phyloP scores from a whole-genome alignment of 2,888 invertebrate genomes.

The Athalia cordata region DNA sequence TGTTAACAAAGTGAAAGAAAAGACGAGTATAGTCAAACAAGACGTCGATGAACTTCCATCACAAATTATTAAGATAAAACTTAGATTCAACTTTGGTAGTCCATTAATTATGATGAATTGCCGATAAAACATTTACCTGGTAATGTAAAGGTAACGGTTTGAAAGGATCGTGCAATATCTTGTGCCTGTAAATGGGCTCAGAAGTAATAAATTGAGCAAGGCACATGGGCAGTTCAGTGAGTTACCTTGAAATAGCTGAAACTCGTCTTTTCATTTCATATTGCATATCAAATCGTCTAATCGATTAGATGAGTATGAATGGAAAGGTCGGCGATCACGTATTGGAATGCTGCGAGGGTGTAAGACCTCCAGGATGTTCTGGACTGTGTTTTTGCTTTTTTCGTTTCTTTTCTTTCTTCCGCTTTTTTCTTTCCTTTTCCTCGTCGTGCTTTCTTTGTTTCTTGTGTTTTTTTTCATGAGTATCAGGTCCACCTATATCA shows the following conservation, averaged over 20 bases:
- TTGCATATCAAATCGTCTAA: slow-evolving; percentile 7
- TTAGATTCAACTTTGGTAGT: background rate
- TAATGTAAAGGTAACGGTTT: slow-evolving; percentile 1
- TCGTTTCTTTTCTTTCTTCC: slow-evolving; percentile 96
- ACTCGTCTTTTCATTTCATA: slow-evolving; percentile 21
- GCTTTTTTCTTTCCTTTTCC: slow-evolving; percentile 93
- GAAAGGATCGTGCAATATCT: background rate
- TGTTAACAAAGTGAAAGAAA: slow-evolving; percentile 24
- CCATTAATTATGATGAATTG: background rate
- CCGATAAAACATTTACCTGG: background rate
- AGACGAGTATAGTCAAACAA: background rate
- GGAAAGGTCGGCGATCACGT: slow-evolving; percentile 71
- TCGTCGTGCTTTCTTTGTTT: slow-evolving; percentile 95
- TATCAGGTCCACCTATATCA: slow-evolving; percentile 81
- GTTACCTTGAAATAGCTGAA: background rate
- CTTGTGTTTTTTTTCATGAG: slow-evolving; percentile 96
- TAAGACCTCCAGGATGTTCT: slow-evolving; percentile 84
- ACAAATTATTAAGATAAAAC: background rate
- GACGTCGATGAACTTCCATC: background rate
- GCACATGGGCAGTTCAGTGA: slow-evolving; percentile 4
- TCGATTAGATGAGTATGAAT: slow-evolving; percentile 32
- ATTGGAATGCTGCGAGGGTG: slow-evolving; percentile 78
- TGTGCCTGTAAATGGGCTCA: background rate
- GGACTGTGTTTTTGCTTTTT: slow-evolving; percentile 97
- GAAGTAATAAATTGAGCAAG: slow-evolving; percentile 9